phyloP scores from a whole-genome alignment of 2,888 invertebrate species.

The Eilema griseolum region DNA sequence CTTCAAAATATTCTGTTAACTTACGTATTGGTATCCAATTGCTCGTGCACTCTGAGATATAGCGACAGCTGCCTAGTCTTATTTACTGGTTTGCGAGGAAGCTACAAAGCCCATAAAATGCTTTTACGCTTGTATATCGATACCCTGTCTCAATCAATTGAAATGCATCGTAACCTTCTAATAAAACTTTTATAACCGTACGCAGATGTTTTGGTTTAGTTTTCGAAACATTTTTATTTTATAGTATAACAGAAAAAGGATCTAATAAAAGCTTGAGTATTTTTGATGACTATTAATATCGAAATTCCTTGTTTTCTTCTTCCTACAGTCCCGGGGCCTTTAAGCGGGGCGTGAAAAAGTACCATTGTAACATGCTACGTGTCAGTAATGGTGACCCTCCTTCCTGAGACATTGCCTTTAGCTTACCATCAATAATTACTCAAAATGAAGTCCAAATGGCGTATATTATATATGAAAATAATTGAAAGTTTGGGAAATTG shows the following conservation, averaged over 20 bases:
- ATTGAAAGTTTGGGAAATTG: too few species aligned
- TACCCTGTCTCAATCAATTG: conserved; percentile 13
- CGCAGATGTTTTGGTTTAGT: conserved; percentile 5
- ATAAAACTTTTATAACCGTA: conserved; percentile 21
- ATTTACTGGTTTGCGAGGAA: conserved; percentile 9
- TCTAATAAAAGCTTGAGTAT: too few species aligned
- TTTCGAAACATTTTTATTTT: background rate
- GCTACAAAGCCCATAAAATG: conserved; percentile 15
- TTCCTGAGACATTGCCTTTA: too few species aligned
- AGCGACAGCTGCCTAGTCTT: conserved; percentile 1
- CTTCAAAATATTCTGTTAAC: background rate
- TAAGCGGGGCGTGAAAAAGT: too few species aligned
- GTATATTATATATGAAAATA: too few species aligned
- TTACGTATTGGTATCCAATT: background rate
- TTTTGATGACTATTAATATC: too few species aligned
- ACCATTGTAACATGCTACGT: too few species aligned
- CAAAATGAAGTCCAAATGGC: too few species aligned
- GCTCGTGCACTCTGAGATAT: background rate
- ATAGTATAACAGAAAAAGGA: background rate
- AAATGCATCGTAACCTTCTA: conserved; percentile 13
- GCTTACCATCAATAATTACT: too few species aligned
- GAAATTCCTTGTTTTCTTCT: too few species aligned
- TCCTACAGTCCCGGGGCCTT: too few species aligned
- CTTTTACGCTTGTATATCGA: conserved; percentile 17
- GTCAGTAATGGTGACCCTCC: too few species aligned